These are phyloP conservation scores for Allolobophora icterica DNA, from an alignment of 2,888 invertebrate genomes.

Conservation along the genomic window DNA sequence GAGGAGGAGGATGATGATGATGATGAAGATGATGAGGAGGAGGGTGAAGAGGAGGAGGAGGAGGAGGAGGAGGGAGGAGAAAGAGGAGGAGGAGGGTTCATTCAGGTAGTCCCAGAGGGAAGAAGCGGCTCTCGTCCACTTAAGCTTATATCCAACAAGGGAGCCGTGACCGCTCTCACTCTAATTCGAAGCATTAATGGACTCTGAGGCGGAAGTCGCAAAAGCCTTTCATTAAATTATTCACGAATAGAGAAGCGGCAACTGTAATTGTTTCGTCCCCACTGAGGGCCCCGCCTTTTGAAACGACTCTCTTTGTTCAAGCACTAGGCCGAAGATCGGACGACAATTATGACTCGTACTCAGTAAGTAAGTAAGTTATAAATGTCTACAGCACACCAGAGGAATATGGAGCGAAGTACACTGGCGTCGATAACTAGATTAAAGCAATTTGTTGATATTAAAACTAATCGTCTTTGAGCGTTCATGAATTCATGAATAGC, in stretches of 20 bases:
- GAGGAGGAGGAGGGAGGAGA: not conserved
- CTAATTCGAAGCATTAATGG: slow-evolving; percentile 3
- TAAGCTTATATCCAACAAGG: not conserved
- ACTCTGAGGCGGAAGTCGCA: not conserved
- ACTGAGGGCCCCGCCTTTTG: not conserved
- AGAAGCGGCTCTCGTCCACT: not conserved
- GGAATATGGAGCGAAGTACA: not conserved
- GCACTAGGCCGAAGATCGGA: not conserved
- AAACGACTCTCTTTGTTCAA: not conserved
- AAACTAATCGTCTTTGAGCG: no score
- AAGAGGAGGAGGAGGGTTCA: not conserved
- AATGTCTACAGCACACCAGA: not conserved
- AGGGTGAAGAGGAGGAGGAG: not conserved
- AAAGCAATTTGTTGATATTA: no score
- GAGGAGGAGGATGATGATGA: not conserved
- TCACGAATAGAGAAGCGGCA: not conserved
- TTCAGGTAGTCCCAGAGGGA: slow-evolving; percentile 34
- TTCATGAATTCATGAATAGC: no score
- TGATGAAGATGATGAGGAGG: not conserved
- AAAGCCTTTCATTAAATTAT: slow-evolving; percentile 4
- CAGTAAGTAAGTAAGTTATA: not conserved
- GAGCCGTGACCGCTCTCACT: not conserved
- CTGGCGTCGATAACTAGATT: no score
- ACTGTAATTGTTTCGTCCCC: not conserved
- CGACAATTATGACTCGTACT: not conserved